Conservation (phyloP, 1,140 invertebrate genomes). For the Leptestheria dahalacensis region DNA sequence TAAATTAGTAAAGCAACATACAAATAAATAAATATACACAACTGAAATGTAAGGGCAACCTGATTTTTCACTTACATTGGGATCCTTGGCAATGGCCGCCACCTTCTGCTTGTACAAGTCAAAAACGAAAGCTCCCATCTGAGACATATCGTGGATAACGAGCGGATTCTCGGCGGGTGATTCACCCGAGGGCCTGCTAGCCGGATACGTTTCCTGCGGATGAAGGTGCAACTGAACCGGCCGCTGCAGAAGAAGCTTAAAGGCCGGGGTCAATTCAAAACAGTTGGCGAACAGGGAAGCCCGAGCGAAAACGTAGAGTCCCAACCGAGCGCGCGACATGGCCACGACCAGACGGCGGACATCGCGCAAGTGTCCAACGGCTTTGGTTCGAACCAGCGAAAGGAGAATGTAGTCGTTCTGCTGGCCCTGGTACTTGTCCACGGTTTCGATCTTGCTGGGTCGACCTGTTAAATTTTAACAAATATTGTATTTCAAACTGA, state of each 20-base stretch:
- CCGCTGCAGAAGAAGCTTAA: conserved; percentile 57
- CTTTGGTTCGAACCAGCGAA: conserved; percentile 86
- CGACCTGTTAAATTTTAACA: not conserved
- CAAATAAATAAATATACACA: not conserved
- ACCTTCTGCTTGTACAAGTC: conserved; percentile 70
- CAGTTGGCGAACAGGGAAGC: conserved; percentile 89
- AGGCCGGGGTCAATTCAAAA: conserved; percentile 87
- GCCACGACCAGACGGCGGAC: conserved; percentile 92
- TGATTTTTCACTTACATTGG: not conserved
- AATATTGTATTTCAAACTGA: not conserved
- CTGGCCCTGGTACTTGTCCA: conserved; percentile 98
- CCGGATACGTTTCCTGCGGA: conserved; percentile 61
- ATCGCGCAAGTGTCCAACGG: conserved; percentile 92
- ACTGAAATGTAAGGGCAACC: not conserved
- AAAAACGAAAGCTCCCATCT: conserved; percentile 86
- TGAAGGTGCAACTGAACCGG: conserved; percentile 60
- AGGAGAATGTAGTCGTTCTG: conserved; percentile 98
- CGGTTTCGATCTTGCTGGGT: conserved; percentile 48
- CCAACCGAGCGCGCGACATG: conserved; percentile 92
- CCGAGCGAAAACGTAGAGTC: conserved; percentile 89
- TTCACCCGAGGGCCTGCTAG: conserved; percentile 36
- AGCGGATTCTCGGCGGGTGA: conserved; percentile 29
- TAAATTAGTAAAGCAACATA: not conserved
- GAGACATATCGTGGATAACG: conserved; percentile 67
- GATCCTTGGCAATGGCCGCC: conserved; percentile 27